Percentiles rank a stretch among this genome's conserved stretches.
These are phyloP conservation scores for Scaptomyza reducta DNA, from an alignment of 2,888 invertebrate genomes.

Conservation along the genomic window DNA sequence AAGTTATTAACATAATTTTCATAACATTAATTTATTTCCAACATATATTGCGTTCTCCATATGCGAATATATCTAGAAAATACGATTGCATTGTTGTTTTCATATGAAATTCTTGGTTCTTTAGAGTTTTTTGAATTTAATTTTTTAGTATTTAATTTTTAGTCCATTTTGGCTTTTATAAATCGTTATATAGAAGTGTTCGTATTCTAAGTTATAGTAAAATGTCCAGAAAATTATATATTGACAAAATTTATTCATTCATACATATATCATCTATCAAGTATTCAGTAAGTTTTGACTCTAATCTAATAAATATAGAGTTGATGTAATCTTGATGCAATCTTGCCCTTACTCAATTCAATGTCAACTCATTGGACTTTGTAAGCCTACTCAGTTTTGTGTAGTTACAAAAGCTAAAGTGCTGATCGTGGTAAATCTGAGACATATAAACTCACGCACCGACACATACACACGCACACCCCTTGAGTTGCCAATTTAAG, in stretches of 20 bases:
- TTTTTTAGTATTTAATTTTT: too few species aligned
- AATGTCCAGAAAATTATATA: background rate
- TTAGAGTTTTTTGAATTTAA: too few species aligned
- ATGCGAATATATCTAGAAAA: too few species aligned
- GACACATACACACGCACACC: constrained; percentile 19
- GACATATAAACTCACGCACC: constrained; percentile 14
- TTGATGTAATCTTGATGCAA: constrained; percentile 3
- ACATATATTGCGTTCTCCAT: too few species aligned
- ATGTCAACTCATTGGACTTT: constrained; percentile 67
- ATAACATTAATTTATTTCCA: too few species aligned
- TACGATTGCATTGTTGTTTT: too few species aligned
- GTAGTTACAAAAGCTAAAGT: constrained; percentile 41
- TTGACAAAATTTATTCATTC: background rate
- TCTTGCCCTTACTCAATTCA: constrained; percentile 41
- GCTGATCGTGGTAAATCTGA: constrained; percentile 52
- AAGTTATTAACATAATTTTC: too few species aligned
- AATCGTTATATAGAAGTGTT: too few species aligned
- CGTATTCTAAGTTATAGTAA: too few species aligned
- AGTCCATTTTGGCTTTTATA: too few species aligned
- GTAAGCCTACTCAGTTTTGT: constrained; percentile 42
- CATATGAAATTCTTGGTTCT: too few species aligned
- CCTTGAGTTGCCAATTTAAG: constrained; percentile 74
- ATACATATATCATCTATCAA: background rate
- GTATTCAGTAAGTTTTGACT: background rate
- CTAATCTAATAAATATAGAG: constrained; percentile 12